A percentile compares a stretch with the other conserved stretches of the same genome.
Conservation (phyloP, 2,888 invertebrate genomes). For the Nephrotoma appendiculata region DNA sequence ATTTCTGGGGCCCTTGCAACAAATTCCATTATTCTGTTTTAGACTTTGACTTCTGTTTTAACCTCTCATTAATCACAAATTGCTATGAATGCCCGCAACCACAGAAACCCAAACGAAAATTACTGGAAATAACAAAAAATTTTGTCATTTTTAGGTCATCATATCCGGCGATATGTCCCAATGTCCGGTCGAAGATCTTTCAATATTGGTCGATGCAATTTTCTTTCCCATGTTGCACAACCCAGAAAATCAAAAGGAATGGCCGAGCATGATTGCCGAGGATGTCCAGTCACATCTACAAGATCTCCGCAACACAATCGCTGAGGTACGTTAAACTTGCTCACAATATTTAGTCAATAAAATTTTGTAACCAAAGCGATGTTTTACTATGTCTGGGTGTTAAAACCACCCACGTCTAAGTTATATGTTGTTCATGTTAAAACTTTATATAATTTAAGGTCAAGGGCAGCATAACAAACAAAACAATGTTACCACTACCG, state of each 20-base stretch:
- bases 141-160: constrained; percentile 28
- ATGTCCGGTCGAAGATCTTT: constrained; percentile 53
- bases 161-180: constrained; percentile 58
- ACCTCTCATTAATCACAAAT: no score
- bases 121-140: constrained; percentile 16
- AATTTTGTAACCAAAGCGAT: neutral
- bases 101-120: constrained; percentile 42
- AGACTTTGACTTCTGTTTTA: constrained; percentile 21
- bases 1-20: constrained; percentile 16
- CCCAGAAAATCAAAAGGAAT: constrained; percentile 50
- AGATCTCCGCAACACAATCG: constrained; percentile 51
- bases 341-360: neutral
- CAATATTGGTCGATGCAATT: constrained; percentile 53
- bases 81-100: no score
- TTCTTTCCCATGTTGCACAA: constrained; percentile 59
- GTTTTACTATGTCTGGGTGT: neutral
- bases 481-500: constrained; percentile 77
- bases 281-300: constrained; percentile 58
- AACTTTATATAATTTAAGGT: neutral
- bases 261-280: constrained; percentile 56
- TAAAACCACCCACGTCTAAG: neutral
- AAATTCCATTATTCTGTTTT: constrained; percentile 38
- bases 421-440: neutral
- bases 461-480: constrained; percentile 65
- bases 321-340: constrained; percentile 41